Percentiles rank a stretch among this genome's conserved stretches.
phyloP scores from a whole-genome alignment of 2,888 invertebrate species.

The Germaria angustata region DNA sequence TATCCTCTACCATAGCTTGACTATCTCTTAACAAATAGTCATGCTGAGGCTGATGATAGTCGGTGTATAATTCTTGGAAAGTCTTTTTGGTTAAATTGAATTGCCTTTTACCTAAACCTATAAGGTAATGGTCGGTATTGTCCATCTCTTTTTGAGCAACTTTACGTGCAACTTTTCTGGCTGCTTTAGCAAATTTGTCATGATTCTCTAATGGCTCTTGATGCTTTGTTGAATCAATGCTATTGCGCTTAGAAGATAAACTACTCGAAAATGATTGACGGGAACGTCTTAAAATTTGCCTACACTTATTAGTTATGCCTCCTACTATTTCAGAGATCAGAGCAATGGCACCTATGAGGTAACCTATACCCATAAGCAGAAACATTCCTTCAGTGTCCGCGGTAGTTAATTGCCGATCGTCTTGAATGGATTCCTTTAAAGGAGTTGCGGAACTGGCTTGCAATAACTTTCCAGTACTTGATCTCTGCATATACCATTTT shows the following conservation, averaged over 20 bases:
- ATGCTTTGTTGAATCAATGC: conserved; percentile 45
- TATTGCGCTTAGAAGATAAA: conserved; percentile 73
- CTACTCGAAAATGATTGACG: conserved; percentile 71
- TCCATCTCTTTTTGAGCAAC: conserved; percentile 68
- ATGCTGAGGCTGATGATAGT: conserved; percentile 70
- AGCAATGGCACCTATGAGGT: conserved; percentile 83
- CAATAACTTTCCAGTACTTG: conserved; percentile 83
- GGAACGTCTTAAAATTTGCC: conserved; percentile 76
- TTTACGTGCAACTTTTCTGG: conserved; percentile 69
- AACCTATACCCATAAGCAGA: conserved; percentile 86
- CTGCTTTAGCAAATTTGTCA: conserved; percentile 64
- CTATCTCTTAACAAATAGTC: conserved; percentile 63
- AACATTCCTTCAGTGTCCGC: conserved; percentile 93
- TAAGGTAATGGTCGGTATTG: conserved; percentile 55
- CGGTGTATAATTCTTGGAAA: conserved; percentile 75
- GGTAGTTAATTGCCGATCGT: conserved; percentile 87
- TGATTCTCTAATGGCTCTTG: conserved; percentile 28
- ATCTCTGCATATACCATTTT: conserved; percentile 86
- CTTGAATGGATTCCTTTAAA: conserved; percentile 80
- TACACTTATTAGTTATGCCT: conserved; percentile 84
- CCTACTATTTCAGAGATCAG: conserved; percentile 87
- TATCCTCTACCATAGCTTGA: conserved; percentile 58
- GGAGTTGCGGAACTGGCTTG: conserved; percentile 82
- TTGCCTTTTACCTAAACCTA: conserved; percentile 75
- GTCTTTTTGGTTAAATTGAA: conserved; percentile 77